Evolutionary conservation across 2,888 invertebrate genomes (phyloP).

Genomic region (Onchidella celtica): DNA sequence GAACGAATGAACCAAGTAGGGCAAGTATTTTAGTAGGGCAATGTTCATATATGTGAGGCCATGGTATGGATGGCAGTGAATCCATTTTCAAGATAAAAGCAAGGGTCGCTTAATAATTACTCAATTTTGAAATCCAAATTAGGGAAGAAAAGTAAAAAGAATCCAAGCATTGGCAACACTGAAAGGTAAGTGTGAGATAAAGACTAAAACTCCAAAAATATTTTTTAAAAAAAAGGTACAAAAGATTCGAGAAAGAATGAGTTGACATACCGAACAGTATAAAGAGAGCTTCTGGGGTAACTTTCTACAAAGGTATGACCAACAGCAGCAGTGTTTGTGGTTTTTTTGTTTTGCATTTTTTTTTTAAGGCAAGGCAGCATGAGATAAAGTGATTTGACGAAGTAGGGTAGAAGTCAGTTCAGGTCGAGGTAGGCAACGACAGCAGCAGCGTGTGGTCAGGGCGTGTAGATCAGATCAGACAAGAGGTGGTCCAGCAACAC

Average conservation of each 20-base stretch:
- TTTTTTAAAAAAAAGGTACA: background rate
- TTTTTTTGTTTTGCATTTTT: slow-evolving; percentile 38
- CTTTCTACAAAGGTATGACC: slow-evolving; percentile 89
- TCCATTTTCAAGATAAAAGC: too few relatives aligned
- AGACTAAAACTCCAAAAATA: background rate
- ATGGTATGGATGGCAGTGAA: too few relatives aligned
- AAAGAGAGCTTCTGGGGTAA: slow-evolving; percentile 99
- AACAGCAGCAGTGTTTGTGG: background rate
- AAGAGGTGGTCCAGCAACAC: slow-evolving; percentile 47
- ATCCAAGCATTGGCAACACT: background rate
- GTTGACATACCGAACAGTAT: slow-evolving; percentile 99
- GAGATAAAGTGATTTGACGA: slow-evolving; percentile 49
- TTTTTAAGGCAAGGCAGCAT: slow-evolving; percentile 48
- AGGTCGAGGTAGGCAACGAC: slow-evolving; percentile 47
- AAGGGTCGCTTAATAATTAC: too few relatives aligned
- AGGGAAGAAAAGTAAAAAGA: background rate
- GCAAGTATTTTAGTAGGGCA: too few relatives aligned
- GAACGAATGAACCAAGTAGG: too few relatives aligned
- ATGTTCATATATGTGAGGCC: too few relatives aligned
- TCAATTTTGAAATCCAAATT: too few relatives aligned
- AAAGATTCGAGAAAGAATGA: slow-evolving; percentile 63
- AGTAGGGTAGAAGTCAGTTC: slow-evolving; percentile 41
- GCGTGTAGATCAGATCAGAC: slow-evolving; percentile 52
- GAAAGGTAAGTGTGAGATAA: background rate
- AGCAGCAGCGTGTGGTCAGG: slow-evolving; percentile 41